Evolutionary conservation across 2,797 vertebrate species (phyloP), one percentile per base, ranked within the genome.

Genomic region (Oreortyx pictus): DNA sequence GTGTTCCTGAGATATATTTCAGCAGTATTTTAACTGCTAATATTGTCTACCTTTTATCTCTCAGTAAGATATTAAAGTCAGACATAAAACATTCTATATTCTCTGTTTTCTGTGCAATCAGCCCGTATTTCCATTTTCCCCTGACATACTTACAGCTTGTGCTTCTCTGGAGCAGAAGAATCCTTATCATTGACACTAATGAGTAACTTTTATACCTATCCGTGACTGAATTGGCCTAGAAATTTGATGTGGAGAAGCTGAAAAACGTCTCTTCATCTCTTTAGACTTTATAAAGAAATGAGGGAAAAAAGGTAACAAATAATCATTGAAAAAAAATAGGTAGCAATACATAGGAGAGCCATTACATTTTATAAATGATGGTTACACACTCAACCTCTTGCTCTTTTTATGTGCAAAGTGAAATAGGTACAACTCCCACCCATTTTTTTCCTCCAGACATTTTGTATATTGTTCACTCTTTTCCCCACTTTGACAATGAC

Each of bases 381-480:
- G 82, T 65, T 95, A 50, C 79, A 90, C 35, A 90, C 82, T 90
- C 91, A 86, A 81, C 92, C 76, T 95, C 52, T 78, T 88, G 90
- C 46, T 75, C 44, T 86, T 95, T 96, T 95, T 92, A 86, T 85
- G 56, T 82, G 75, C 86, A 94, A 93, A 90, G 72, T 82, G 88
- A 96, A 94, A 92, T 86, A 82, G 64, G 82, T 92, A 92, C 60
- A 93, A 95, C 65, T 92, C 88, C 72, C 46, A 93, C 79, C 91
- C 54, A 94, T 82, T 96, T 95, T 95, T 95, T 91, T 95, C 71
- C 72, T 95, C 73, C 65, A 94, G 62, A 88, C 77, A 93, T 83
- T 96, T 86, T 95, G 86, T 94, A 96, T 96, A 94, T 78, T 81
- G 47, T 72, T 96, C 93, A 84, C 29, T 87, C 80, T 89, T 94